phyloP scores from a whole-genome alignment of 2,113 vertebrate species.

The Pelmatolapia mariae region DNA sequence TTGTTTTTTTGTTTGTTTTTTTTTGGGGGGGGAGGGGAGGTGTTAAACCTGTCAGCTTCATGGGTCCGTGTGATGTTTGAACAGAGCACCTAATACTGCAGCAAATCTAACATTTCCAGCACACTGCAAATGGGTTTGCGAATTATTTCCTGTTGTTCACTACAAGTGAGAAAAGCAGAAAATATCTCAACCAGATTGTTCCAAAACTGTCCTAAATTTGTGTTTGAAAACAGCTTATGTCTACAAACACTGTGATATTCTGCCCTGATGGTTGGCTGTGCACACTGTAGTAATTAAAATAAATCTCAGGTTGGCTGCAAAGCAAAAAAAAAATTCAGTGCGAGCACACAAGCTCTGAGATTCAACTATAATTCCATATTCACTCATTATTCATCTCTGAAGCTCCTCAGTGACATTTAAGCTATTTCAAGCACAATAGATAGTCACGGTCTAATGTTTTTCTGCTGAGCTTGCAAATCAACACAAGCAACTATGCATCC shows the following conservation, averaged over 20 bases:
- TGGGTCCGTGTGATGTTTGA: neutral
- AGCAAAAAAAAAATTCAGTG: neutral
- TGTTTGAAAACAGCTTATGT: neutral
- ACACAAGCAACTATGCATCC: neutral
- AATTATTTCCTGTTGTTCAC: neutral
- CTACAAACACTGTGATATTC: neutral
- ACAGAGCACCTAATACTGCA: neutral
- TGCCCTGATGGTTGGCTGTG: neutral
- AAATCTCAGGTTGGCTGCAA: neutral
- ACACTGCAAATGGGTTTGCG: neutral
- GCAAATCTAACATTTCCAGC: neutral
- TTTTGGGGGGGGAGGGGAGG: accelerated
- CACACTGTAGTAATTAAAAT: neutral
- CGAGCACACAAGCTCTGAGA: neutral
- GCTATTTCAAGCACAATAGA: neutral
- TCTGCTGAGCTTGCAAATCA: neutral
- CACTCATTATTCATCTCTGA: neutral
- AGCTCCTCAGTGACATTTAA: neutral
- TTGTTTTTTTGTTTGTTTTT: too few relatives aligned
- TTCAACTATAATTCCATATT: neutral
- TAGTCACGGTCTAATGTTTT: neutral
- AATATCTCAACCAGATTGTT: neutral
- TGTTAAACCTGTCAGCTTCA: neutral
- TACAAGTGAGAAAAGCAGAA: neutral
- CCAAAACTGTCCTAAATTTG: neutral